Percentiles rank a stretch among this genome's conserved stretches.
These are phyloP conservation scores for fruit fly (Drosophila melanogaster) DNA, from an alignment of 1,140 invertebrate species.

Conservation along the genomic window DNA sequence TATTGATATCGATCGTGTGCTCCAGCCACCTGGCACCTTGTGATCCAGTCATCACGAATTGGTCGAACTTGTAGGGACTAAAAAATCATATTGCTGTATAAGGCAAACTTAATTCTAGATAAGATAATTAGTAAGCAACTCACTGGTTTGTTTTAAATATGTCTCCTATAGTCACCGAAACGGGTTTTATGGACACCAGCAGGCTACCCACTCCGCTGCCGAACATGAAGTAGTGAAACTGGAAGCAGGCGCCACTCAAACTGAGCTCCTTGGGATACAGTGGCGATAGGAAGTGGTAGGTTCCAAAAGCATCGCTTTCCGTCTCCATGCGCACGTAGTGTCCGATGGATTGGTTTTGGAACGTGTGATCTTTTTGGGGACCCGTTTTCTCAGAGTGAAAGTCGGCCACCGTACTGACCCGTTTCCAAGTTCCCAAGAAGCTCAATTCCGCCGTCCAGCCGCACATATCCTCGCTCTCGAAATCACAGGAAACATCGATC, in stretches of 20 bases:
- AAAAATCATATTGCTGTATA: no score
- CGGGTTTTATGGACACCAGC: constrained; percentile 65
- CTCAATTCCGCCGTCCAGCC: constrained; percentile 52
- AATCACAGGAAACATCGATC: constrained; percentile 60
- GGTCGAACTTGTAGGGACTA: constrained; percentile 6
- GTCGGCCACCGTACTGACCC: constrained; percentile 43
- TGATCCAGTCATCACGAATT: constrained; percentile 45
- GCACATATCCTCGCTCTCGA: constrained; percentile 68
- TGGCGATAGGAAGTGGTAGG: constrained; percentile 62
- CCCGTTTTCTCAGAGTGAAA: constrained; percentile 57
- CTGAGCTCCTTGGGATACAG: constrained; percentile 58
- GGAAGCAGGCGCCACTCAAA: constrained; percentile 68
- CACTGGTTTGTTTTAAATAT: constrained; percentile 46
- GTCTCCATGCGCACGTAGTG: constrained; percentile 81
- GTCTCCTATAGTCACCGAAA: constrained; percentile 29
- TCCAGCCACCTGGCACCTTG: constrained; percentile 67
- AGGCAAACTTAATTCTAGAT: not conserved
- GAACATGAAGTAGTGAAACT: constrained; percentile 81
- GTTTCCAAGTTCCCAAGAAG: constrained; percentile 46
- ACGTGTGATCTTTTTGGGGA: constrained; percentile 74
- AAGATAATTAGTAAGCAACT: constrained; percentile 1
- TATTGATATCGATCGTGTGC: constrained; percentile 63
- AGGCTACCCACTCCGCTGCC: constrained; percentile 67
- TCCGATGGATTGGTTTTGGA: constrained; percentile 42
- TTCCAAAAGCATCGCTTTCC: not conserved